Conservation (phyloP, 1,140 invertebrate genomes). For the Calliopsis andreniformis region DNA sequence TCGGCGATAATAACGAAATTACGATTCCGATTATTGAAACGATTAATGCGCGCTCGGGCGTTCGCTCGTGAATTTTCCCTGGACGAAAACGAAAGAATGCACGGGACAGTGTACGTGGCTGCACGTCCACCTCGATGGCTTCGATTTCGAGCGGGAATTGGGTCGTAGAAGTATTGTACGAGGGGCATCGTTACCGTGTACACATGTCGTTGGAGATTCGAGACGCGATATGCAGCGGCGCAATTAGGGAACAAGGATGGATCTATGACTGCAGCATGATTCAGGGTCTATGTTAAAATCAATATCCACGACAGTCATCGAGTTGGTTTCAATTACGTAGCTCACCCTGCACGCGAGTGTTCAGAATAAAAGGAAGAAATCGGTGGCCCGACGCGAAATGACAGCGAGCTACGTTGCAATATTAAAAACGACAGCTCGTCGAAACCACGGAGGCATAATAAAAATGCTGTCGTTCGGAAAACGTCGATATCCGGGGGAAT, state of each 20-base stretch:
- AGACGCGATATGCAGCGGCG: no score
- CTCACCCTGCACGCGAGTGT: not conserved
- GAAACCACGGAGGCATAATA: not conserved
- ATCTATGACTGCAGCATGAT: no score
- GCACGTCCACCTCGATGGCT: no score
- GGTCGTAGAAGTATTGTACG: no score
- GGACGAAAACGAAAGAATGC: not conserved
- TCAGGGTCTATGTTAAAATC: no score
- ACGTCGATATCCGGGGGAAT: not conserved
- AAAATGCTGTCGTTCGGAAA: constrained; percentile 16
- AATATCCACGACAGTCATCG: not conserved
- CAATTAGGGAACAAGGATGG: no score
- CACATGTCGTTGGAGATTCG: no score
- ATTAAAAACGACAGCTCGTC: not conserved
- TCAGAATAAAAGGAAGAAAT: not conserved
- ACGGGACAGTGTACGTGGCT: no score
- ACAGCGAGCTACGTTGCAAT: not conserved
- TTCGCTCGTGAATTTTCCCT: not conserved
- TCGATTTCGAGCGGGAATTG: no score
- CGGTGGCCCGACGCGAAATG: not conserved
- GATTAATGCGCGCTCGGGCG: not conserved
- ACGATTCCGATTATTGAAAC: not conserved
- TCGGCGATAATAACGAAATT: not conserved
- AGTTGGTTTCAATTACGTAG: not conserved
- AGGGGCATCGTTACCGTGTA: no score